Evolutionary conservation across 2,113 vertebrate genomes (phyloP), one percentile per base, ranked within the genome.

Genomic region (Takifugu flavidus): DNA sequence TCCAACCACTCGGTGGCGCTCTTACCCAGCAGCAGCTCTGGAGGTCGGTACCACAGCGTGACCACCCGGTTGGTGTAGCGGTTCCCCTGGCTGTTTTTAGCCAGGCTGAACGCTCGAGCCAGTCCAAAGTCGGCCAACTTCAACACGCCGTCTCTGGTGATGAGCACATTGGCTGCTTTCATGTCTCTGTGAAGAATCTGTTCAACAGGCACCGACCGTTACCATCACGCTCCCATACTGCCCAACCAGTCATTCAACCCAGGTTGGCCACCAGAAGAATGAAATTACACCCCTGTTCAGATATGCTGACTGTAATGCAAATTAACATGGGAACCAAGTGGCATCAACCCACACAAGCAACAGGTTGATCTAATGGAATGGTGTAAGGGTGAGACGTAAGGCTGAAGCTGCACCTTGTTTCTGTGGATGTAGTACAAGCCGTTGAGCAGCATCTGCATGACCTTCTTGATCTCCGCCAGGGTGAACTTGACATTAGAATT

Each of bases 371-470:
- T 20, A 20, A 20, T 20, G 20, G 20, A 20, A 20, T 20, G 20
- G 20, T 20, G 20, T 20, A 20, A 20, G 20, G 20, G 20, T 20
- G 20, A 20, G 20, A 20, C 20, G 20, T 20, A 20, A 20, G 20
- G 20, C 42, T 43, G 45, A 25, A 29, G 45, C 2, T 74, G 68
- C 70, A 99, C 97, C 95, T 99, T 99, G 88, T 99, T 99, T 68
- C 96, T 92, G 86, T 99, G 97, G 84, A 99, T 99, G 85, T 98
- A 98, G 87, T 98, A 99, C 34, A 99, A 90, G 8, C 97, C 97
- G 0, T 99, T 99, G 54, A 99, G 87, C 8, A 99, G 83, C 96
- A 98, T 98, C 83, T 99, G 97, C 96, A 98, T 98, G 34, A 99
- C 96, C 67, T 95, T 98, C 89, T 99, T 99, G 88, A 98, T 99